These are phyloP conservation scores for Augochlora pura DNA, from an alignment of 1,140 invertebrate genomes.

Conservation along the genomic window DNA sequence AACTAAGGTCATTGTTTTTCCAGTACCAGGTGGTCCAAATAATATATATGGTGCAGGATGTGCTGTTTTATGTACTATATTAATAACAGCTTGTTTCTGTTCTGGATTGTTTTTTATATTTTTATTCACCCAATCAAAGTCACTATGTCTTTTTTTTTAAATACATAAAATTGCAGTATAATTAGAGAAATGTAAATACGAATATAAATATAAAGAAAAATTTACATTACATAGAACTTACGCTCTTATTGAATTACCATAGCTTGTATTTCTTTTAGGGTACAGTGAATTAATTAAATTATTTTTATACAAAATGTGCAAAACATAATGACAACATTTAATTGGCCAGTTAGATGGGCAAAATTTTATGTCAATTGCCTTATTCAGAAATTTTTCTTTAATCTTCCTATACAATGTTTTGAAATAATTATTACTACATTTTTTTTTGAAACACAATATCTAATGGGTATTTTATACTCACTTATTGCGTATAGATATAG, in stretches of 20 bases:
- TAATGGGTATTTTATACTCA: constrained; percentile 6
- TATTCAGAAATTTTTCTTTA: neutral
- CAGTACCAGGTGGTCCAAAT: constrained; percentile 91
- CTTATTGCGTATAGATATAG: neutral
- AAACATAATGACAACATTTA: constrained; percentile 59
- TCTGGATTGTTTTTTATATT: constrained; percentile 83
- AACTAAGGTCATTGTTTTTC: constrained; percentile 90
- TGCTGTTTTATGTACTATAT: constrained; percentile 73
- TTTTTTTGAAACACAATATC: neutral
- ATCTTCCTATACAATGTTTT: constrained; percentile 39
- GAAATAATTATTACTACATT: neutral
- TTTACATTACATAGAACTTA: constrained; percentile 29
- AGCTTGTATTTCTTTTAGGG: constrained; percentile 40
- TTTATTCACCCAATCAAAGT: constrained; percentile 84
- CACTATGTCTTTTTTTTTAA: constrained; percentile 13
- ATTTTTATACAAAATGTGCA: constrained; percentile 48
- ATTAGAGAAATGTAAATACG: constrained; percentile 2
- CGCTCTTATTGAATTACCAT: neutral
- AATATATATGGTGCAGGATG: constrained; percentile 87
- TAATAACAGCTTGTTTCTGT: constrained; percentile 65
- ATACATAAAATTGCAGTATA: constrained; percentile 3
- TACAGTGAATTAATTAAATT: constrained; percentile 56
- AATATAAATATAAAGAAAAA: neutral
- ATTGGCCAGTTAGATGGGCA: constrained; percentile 42
- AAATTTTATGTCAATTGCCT: constrained; percentile 58